Evolutionary conservation across 2,888 invertebrate genomes (phyloP), one percentile per base, ranked within the genome.

Genomic region (Platerodrilus igneus): DNA sequence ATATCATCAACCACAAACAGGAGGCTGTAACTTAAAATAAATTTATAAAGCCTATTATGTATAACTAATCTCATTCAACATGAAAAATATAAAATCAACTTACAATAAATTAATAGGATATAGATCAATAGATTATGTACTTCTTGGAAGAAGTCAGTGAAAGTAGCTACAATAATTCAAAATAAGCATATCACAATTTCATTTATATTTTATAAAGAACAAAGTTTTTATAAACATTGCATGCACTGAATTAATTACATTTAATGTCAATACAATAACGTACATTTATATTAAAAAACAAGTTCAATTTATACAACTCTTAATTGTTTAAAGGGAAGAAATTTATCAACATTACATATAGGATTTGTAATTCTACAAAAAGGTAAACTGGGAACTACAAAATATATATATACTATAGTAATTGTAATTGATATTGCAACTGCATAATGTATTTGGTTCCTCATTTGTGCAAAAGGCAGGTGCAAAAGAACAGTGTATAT

Each of bases 221-320:
- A n/a, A n/a, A n/a, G n/a, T n/a, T n/a, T n/a, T 38, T 34, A 43
- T 31, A 43, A 37, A 43, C 31, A 34, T 39, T 43, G 43, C 38
- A 38, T 44, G 44, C 37, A 44, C 31, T 62, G 59, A 59, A 60
- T 60, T 58, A 60, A 59, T 61, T 64, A 62, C 63, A 64, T 63
- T 63, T 63, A 63, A 59, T 57, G 55, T 62, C 59, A 61, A 59
- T 64, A 64, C 63, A 63, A 59, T 63, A 63, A 64, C 61, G 62
- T 63, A 63, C 64, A 63, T 63, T 62, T 61, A 63, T 63, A 62
- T 62, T 63, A 63, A 64, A 61, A 64, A 64, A 62, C 62, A 63
- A 63, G 63, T 60, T 62, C 57, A 59, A 59, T 63, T 62, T 62
- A 59, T 62, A 62, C 61, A 62, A 61, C 53, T 60, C 55, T 58